Conservation (phyloP, 1,140 invertebrate genomes). For the Caenorhabditis inopinata region DNA sequence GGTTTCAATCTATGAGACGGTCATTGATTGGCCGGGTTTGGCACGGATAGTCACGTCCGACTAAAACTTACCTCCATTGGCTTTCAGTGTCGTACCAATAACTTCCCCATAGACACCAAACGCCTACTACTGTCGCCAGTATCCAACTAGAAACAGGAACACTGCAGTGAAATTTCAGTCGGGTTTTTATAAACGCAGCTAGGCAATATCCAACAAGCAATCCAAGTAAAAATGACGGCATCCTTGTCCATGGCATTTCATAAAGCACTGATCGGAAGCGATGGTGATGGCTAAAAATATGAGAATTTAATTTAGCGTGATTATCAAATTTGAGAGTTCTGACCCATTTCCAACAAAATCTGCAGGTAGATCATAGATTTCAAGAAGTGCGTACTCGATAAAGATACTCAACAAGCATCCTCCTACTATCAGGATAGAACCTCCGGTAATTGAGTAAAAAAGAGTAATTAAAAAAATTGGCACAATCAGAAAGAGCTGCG, state of each 20-base stretch:
- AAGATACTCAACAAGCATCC: conserved; percentile 1
- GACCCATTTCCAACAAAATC: conserved; percentile 6
- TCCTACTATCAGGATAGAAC: not conserved
- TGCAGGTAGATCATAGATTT: not conserved
- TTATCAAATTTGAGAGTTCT: not conserved
- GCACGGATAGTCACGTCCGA: too few relatives aligned
- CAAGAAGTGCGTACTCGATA: not conserved
- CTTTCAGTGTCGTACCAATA: not conserved
- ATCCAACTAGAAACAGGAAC: not conserved
- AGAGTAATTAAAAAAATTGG: conserved; percentile 39
- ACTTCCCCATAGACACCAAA: not conserved
- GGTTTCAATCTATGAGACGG: too few relatives aligned
- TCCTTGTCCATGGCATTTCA: conserved; percentile 7
- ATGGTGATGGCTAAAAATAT: not conserved
- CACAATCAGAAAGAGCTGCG: conserved; percentile 67
- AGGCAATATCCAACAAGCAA: not conserved
- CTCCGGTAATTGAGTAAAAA: conserved; percentile 26
- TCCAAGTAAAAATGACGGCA: not conserved
- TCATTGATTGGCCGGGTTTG: too few relatives aligned
- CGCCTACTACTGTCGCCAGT: not conserved
- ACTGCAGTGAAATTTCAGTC: conserved; percentile 1
- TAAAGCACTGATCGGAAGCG: conserved; percentile 2
- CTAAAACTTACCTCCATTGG: not conserved
- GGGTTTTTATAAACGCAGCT: not conserved
- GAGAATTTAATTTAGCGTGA: too few relatives aligned